Percentiles rank a stretch among this genome's conserved stretches.
Evolutionary conservation across 2,888 invertebrate genomes (phyloP).

Genomic region (Eupithecia vulgata): DNA sequence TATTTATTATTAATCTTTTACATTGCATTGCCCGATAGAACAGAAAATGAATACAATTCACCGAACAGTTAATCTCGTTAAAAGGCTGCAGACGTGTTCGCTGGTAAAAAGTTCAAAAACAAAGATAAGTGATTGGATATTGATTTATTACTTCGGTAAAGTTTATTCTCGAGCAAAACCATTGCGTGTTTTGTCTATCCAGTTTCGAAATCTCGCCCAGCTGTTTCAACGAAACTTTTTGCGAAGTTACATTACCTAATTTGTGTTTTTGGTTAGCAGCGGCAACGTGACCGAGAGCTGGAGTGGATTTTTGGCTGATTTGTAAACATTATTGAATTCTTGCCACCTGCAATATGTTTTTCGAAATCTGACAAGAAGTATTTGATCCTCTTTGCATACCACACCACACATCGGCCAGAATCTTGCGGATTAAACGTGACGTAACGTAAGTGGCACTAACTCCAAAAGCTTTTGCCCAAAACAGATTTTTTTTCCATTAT

Average conservation of each 20-base stretch:
- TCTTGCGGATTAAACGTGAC: too few species aligned
- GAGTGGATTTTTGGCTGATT: too few species aligned
- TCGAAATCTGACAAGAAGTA: background rate
- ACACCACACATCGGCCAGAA: background rate
- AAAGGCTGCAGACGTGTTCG: conserved; percentile 2
- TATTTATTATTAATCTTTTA: too few species aligned
- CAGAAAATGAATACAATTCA: background rate
- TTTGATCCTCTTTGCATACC: background rate
- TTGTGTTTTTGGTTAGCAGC: background rate
- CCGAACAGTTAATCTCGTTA: conserved; percentile 7
- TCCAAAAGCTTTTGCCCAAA: background rate
- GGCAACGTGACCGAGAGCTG: too few species aligned
- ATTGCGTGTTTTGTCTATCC: background rate
- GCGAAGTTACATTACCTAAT: too few species aligned
- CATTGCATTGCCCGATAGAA: background rate
- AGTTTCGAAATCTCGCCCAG: background rate
- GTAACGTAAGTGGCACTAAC: background rate
- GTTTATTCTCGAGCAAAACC: background rate
- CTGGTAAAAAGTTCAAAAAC: conserved; percentile 2
- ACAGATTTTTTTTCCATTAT: background rate
- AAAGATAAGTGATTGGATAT: conserved; percentile 8
- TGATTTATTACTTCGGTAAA: conserved; percentile 2
- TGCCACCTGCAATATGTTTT: too few species aligned
- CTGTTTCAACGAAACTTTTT: background rate
- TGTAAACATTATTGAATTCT: too few species aligned